Conservation (phyloP, 30 jellyfish, hydroid and myxozoan genomes). For the Euphysa ruthae region DNA sequence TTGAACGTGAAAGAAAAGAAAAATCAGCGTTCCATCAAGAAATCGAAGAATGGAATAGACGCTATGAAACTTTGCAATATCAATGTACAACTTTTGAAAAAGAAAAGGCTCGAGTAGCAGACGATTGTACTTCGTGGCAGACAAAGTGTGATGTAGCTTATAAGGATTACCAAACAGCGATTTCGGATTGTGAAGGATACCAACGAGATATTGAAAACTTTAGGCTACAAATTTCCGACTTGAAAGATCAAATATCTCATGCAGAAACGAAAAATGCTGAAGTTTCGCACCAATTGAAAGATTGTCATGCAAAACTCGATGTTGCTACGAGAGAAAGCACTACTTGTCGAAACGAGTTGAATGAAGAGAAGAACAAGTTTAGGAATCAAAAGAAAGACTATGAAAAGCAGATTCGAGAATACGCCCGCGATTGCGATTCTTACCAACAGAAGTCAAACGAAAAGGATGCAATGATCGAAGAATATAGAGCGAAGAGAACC, state of each 20-base stretch:
- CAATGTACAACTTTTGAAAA: conserved; percentile 44
- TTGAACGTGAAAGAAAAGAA: conserved; percentile 33
- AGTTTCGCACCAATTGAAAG: conserved; percentile 49
- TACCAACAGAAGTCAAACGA: conserved; percentile 53
- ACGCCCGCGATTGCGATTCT: conserved; percentile 61
- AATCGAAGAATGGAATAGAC: conserved; percentile 60
- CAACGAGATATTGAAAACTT: conserved; percentile 51
- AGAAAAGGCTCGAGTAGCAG: conserved; percentile 34
- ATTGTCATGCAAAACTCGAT: conserved; percentile 58
- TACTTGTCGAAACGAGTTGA: conserved; percentile 54
- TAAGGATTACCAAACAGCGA: background rate
- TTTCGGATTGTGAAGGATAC: conserved; percentile 6
- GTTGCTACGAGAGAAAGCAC: conserved; percentile 47
- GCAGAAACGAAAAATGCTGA: conserved; percentile 45
- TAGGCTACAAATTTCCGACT: conserved; percentile 48
- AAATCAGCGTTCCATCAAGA: conserved; percentile 40
- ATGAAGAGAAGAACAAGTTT: conserved; percentile 64
- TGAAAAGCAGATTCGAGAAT: conserved; percentile 78
- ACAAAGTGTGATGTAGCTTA: background rate
- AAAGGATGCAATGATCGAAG: conserved; percentile 74
- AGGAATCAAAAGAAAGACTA: conserved; percentile 64
- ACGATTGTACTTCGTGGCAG: background rate
- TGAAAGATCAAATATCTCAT: background rate
- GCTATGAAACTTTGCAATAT: conserved; percentile 35
- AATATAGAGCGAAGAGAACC: conserved; percentile 51